Evolutionary conservation across 2,888 invertebrate genomes (phyloP).

Genomic region (Drosophila pseudotakahashii): DNA sequence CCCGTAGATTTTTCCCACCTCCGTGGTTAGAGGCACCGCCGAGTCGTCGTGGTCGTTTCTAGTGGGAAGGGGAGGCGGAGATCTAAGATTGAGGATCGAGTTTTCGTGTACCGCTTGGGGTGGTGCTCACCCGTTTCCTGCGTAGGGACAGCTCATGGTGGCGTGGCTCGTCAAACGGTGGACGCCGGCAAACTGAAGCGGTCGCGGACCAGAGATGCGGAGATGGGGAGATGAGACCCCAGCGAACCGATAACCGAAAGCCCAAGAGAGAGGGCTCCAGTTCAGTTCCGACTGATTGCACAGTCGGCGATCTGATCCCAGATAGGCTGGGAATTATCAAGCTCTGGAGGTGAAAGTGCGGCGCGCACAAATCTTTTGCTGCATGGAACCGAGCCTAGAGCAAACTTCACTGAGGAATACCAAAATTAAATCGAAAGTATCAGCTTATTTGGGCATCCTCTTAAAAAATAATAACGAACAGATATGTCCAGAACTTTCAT

Average conservation of each 20-base stretch:
- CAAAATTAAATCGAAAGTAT: not conserved
- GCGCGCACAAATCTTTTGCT: not conserved
- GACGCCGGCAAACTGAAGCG: slow-evolving; percentile 47
- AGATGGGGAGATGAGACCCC: slow-evolving; percentile 10
- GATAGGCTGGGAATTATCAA: slow-evolving; percentile 26
- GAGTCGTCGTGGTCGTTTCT: slow-evolving; percentile 78
- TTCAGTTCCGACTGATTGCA: slow-evolving; percentile 31
- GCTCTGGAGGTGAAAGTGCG: slow-evolving; percentile 31
- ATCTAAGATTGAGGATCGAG: not conserved
- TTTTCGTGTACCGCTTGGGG: no score
- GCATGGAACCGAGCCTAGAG: not conserved
- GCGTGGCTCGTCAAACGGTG: slow-evolving; percentile 38
- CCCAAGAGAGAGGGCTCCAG: slow-evolving; percentile 3
- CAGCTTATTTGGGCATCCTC: no score
- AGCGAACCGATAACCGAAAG: slow-evolving; percentile 25
- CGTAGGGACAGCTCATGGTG: slow-evolving; percentile 80
- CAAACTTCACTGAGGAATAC: no score
- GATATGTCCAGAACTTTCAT: no score
- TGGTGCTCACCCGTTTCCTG: slow-evolving; percentile 71
- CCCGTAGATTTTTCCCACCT: slow-evolving; percentile 93
- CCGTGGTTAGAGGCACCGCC: slow-evolving; percentile 86
- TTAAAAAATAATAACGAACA: no score
- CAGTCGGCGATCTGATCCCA: slow-evolving; percentile 19
- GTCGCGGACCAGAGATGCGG: slow-evolving; percentile 1
- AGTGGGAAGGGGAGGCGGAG: not conserved